These are phyloP conservation scores for Tolypeutes matacus DNA, from an alignment of 2,797 vertebrate species.

Conservation along the genomic window DNA sequence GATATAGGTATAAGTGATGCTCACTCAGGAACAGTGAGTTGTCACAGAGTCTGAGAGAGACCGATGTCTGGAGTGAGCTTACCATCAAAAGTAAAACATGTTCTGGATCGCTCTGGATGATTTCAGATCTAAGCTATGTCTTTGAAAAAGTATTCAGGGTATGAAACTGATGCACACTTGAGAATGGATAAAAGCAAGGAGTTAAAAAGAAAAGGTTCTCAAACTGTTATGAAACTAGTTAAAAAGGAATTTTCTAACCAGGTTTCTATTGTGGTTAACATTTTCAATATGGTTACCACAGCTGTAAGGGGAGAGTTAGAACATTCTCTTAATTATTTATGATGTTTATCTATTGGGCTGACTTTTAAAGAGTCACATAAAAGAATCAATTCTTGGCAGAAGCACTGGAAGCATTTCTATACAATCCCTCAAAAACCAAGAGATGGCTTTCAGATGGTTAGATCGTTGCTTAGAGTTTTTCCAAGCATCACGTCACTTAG, in stretches of 20 bases:
- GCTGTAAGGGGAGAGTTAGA: not conserved
- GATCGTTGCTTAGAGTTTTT: not conserved
- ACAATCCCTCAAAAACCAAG: slow-evolving; percentile 16
- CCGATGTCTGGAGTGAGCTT: not conserved
- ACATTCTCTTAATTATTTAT: slow-evolving; percentile 39
- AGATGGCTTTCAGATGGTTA: slow-evolving; percentile 16
- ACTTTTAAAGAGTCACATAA: slow-evolving; percentile 40
- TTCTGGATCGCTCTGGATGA: slow-evolving; percentile 21
- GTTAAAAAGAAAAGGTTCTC: slow-evolving; percentile 26
- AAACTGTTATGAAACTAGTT: slow-evolving; percentile 35
- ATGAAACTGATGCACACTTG: not conserved
- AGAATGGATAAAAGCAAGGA: slow-evolving; percentile 55
- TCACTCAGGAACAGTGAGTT: slow-evolving; percentile 49
- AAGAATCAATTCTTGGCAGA: slow-evolving; percentile 16
- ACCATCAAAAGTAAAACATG: not conserved
- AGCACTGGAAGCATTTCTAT: not conserved
- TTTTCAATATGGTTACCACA: slow-evolving; percentile 48
- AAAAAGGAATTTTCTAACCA: slow-evolving; percentile 45
- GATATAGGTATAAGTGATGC: slow-evolving; percentile 58
- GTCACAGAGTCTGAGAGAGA: slow-evolving; percentile 5
- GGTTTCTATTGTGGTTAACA: not conserved
- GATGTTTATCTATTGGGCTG: not conserved
- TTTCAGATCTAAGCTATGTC: slow-evolving; percentile 46
- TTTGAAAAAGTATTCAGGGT: slow-evolving; percentile 30
- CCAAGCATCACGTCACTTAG: not conserved